A percentile compares a stretch with the other conserved stretches of the same genome.
These are phyloP conservation scores for Prosapia bicincta DNA, from an alignment of 2,888 invertebrate genomes.

Conservation along the genomic window DNA sequence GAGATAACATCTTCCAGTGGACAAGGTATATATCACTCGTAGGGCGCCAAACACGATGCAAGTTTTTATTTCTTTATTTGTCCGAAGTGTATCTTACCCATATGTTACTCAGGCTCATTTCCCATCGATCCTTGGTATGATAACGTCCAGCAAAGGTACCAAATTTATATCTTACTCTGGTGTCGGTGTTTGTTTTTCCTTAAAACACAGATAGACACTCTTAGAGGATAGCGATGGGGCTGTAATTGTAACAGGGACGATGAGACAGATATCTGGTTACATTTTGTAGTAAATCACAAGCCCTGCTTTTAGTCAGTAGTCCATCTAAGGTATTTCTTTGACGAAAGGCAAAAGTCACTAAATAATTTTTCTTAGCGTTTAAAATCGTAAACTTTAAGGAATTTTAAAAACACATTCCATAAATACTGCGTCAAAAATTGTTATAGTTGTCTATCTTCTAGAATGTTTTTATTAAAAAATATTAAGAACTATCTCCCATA, in stretches of 20 bases:
- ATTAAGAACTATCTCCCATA: no score
- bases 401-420: no score
- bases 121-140: conserved; percentile 5
- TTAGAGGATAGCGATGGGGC: neutral
- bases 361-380: no score
- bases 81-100: conserved; percentile 12
- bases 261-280: neutral
- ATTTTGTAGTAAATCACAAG: neutral
- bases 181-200: neutral
- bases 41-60: conserved; percentile 23
- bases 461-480: no score
- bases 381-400: no score
- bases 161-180: neutral
- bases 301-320: no score
- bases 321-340: no score
- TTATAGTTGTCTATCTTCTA: no score
- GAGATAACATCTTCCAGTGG: conserved; percentile 14
- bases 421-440: no score
- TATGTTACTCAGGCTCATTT: conserved; percentile 2
- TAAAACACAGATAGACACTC: neutral
- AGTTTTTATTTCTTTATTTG: conserved; percentile 24
- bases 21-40: neutral
- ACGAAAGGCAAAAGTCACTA: no score
- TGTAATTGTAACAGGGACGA: neutral
- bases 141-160: neutral